Evolutionary conservation across 2,888 invertebrate genomes (phyloP), one percentile per base, ranked within the genome.

Genomic region (Drosophila sordidapex): DNA sequence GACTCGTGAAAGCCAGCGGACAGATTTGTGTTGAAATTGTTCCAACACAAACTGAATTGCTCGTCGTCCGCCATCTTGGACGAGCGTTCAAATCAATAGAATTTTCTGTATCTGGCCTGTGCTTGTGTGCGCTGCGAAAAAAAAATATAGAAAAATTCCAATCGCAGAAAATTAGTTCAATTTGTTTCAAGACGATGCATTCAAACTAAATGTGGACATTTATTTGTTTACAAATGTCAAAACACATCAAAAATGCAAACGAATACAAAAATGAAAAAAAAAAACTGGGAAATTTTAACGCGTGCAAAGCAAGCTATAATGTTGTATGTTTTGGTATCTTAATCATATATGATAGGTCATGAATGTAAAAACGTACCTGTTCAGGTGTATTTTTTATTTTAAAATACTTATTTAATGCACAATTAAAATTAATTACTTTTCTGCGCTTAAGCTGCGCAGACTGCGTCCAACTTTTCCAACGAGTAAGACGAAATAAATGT

Each of bases 1-100:
- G 96, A 95, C 93, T 95, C 95, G 90, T 96, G 95, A 92, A 96
- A 96, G 89, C 95, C 95, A 93, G 95, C 95, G 76, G 95, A 95
- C 94, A 96, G 94, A 91, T 96, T 96, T 80, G 95, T 95, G 94
- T 95, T 95, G 94, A 96, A 96, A 94, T 96, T 96, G 94, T 96
- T 96, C 96, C 96, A 96, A 94, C 95, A 95, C 94, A 96, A 93
- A 93, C 96, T 96, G 94, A 95, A 95, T 92, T 95, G 95, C 94
- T 95, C 95, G 94, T 95, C 95, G 94, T 95, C 95, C 95, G 95
- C 95, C 95, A 95, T 95, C 93, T 94, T 95, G 95, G 88, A 81
- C 82, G 85, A 76, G 70, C 79, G 65, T 53, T 77, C 70, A 89
- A 86, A 89, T 89, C 89, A 83, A 89, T 89, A 89, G 68, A 79